A percentile compares a stretch with the other conserved stretches of the same genome.
phyloP scores from a whole-genome alignment of 2,888 invertebrate genomes.

The Barypeithes pellucidus region DNA sequence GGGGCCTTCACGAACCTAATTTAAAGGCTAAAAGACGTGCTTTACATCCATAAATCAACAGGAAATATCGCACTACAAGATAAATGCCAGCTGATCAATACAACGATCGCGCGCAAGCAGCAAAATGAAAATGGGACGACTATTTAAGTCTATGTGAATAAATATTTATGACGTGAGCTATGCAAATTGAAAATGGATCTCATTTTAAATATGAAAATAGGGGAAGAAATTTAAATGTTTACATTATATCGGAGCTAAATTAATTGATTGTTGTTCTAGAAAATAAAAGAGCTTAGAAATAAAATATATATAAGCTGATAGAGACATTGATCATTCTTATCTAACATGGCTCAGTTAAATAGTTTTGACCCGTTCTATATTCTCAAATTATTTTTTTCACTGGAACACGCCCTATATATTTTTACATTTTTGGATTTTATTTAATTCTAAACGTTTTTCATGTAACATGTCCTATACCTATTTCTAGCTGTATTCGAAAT shows the following conservation, averaged over 20 bases:
- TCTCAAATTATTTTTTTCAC: too few species aligned
- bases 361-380: too few species aligned
- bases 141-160: slow-evolving; percentile 17
- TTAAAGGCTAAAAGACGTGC: slow-evolving; percentile 48
- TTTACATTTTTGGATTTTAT: too few species aligned
- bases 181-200: not conserved
- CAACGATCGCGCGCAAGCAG: slow-evolving; percentile 25
- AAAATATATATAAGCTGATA: too few species aligned
- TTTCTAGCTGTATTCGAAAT: too few species aligned
- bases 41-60: slow-evolving; percentile 43
- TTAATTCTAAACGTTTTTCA: too few species aligned
- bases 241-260: not conserved
- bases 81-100: slow-evolving; percentile 41
- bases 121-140: slow-evolving; percentile 33
- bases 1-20: slow-evolving; percentile 45
- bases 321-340: too few species aligned
- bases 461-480: too few species aligned
- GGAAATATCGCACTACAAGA: slow-evolving; percentile 42
- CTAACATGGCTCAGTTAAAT: too few species aligned
- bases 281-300: too few species aligned
- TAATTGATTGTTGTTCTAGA: too few species aligned
- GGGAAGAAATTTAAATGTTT: not conserved
- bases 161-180: slow-evolving; percentile 10
- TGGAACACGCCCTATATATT: too few species aligned
- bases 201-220: not conserved